Evolutionary conservation across 2,797 vertebrate species (phyloP).

Genomic region (Clarias pachynema): DNA sequence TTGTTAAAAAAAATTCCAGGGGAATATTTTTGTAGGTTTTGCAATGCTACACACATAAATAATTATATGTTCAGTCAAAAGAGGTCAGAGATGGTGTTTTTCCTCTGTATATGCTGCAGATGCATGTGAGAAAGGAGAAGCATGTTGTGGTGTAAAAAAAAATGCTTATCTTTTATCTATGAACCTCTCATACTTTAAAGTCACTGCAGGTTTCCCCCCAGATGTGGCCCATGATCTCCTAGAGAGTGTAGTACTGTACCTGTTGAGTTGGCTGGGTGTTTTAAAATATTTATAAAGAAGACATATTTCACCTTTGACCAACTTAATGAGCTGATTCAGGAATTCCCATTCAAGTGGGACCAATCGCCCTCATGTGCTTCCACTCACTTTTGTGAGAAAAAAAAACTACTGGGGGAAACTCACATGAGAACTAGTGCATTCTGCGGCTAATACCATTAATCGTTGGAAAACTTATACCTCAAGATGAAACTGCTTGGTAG

Average conservation of each 20-base stretch:
- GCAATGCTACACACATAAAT: no score
- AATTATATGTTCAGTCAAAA: no score
- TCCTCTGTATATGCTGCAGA: background rate
- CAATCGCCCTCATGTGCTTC: background rate
- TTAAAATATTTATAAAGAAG: background rate
- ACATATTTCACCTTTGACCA: no score
- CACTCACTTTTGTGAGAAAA: background rate
- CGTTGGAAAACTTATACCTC: background rate
- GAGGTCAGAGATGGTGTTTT: background rate
- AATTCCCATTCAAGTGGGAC: background rate
- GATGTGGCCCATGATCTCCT: background rate
- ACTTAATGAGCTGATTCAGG: no score
- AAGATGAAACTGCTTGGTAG: background rate
- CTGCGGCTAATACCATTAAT: background rate
- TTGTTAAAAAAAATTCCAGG: no score
- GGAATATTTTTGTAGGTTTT: no score
- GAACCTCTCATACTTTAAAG: background rate
- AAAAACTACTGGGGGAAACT: background rate
- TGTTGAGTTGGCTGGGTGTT: background rate
- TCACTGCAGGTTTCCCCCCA: background rate
- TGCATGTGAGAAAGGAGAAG: background rate
- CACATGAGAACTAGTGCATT: background rate
- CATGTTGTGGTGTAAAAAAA: slow-evolving; percentile 4
- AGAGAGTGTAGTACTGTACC: background rate
- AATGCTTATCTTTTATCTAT: background rate